Evolutionary conservation across 2,113 vertebrate genomes (phyloP), one percentile per base, ranked within the genome.

Genomic region (Laticauda colubrina): DNA sequence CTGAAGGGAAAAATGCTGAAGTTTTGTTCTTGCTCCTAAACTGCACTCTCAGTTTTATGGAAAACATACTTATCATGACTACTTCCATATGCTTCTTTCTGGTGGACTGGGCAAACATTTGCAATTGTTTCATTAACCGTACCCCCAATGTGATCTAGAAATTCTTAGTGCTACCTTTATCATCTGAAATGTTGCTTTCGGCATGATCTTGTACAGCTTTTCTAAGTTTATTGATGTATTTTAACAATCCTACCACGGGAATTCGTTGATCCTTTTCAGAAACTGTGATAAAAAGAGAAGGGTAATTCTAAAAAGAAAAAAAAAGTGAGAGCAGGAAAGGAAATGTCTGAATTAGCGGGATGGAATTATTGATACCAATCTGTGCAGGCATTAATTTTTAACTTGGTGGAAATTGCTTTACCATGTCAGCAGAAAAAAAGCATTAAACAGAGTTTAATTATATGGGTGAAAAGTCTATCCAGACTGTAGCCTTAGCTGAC

Each of bases 271-370:
- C 99, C 0, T 96, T 97, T 55, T 98, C 97, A 95, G 98, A 99
- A 0, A 98, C 98, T 2, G 98, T 99, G 97, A 99, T 98, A 94
- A 99, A 97, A 97, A 99, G 92, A 0, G 99, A 98, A 86, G 99
- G 99, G 88, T 99, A 99, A 93, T 90, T 87, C 99, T 99, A 92
- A 59, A 89, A 94, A 95, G 57, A 45, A 45, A 53, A 51, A 57
- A 48, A 64, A 45, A 26, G 54, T 15, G 11, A 9, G 4, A 23
- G 45, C 8, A 12, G 34, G 54, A n/a, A n/a, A 86, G 81, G 55
- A 93, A 87, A 90, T 59, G 45, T 61, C 45, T 90, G 88, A 86
- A 88, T 93, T 93, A 93, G 69, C 54, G 86, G 92, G 89, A 90
- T 93, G 81, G 48, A 90, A 89, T 93, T 90, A 93, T 85, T 93